These are phyloP conservation scores for Plectropomus leopardus DNA, from an alignment of 2,113 vertebrate genomes.

Conservation along the genomic window DNA sequence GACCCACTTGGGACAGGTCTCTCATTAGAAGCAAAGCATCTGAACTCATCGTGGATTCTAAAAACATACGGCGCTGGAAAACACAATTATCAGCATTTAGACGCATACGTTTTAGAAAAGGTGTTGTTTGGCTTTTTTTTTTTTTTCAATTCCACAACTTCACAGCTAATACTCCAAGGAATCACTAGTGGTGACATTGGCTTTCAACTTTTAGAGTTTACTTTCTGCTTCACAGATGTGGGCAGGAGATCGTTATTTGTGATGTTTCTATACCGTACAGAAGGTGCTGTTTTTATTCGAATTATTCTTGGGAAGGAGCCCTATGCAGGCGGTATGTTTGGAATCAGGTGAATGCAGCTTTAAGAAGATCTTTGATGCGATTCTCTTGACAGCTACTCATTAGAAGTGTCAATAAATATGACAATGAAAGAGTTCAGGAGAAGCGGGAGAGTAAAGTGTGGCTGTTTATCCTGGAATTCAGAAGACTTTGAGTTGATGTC, in stretches of 20 bases:
- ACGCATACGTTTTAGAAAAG: constrained; percentile 56
- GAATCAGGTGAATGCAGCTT: background rate
- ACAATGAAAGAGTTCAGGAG: background rate
- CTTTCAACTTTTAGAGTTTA: constrained; percentile 63
- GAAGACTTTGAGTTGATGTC: constrained; percentile 36
- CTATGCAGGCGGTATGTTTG: background rate
- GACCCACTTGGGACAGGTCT: constrained; percentile 83
- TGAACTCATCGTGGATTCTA: constrained; percentile 60
- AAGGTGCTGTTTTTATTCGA: background rate
- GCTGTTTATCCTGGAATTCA: constrained; percentile 18
- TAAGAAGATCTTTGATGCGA: constrained; percentile 1
- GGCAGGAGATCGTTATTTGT: constrained; percentile 1
- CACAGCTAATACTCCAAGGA: constrained; percentile 49
- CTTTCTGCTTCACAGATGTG: constrained; percentile 49
- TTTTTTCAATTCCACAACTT: constrained; percentile 32
- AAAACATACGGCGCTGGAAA: constrained; percentile 64
- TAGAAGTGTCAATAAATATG: constrained; percentile 13
- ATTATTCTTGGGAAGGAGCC: background rate
- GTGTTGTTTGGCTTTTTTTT: constrained; percentile 63
- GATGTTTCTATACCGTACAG: constrained; percentile 3
- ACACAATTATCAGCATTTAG: constrained; percentile 78
- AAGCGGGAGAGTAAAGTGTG: background rate
- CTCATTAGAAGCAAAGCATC: constrained; percentile 83
- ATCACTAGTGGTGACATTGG: constrained; percentile 31
- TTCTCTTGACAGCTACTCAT: constrained; percentile 5